phyloP scores from a whole-genome alignment of 2,797 vertebrate species.

The Fistularia tabacaria region DNA sequence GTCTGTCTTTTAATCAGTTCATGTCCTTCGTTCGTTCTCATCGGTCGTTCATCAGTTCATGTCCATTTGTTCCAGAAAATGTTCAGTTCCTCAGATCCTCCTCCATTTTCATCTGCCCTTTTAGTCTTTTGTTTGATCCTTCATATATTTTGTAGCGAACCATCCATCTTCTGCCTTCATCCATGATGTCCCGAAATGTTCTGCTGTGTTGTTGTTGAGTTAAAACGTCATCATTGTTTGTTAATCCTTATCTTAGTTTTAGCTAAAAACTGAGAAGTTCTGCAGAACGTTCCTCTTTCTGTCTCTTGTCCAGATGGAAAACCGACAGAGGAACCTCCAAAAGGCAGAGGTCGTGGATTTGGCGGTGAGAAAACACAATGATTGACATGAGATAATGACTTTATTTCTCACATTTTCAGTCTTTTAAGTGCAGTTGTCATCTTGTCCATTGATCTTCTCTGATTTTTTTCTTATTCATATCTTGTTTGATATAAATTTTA shows the following conservation, averaged over 20 bases:
- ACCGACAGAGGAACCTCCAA: slow-evolving; percentile 83
- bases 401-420: slow-evolving; percentile 6
- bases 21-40: too few species aligned
- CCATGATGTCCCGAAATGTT: too few species aligned
- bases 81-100: too few species aligned
- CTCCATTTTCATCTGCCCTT: too few species aligned
- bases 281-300: slow-evolving; percentile 21
- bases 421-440: not conserved
- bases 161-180: too few species aligned
- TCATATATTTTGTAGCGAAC: too few species aligned
- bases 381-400: not conserved
- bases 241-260: too few species aligned
- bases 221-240: not conserved
- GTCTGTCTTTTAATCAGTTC: too few species aligned
- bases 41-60: slow-evolving; percentile 3
- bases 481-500: not conserved
- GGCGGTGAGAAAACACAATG: slow-evolving; percentile 78
- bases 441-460: not conserved
- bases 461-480: not conserved
- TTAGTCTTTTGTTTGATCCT: too few species aligned
- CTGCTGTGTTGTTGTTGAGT: too few species aligned
- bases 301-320: slow-evolving; percentile 85
- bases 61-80: too few species aligned
- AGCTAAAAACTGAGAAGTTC: too few species aligned
- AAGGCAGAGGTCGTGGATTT: slow-evolving; percentile 83